phyloP scores from a whole-genome alignment of 2,888 invertebrate genomes.

The Drosophila ezoana region DNA sequence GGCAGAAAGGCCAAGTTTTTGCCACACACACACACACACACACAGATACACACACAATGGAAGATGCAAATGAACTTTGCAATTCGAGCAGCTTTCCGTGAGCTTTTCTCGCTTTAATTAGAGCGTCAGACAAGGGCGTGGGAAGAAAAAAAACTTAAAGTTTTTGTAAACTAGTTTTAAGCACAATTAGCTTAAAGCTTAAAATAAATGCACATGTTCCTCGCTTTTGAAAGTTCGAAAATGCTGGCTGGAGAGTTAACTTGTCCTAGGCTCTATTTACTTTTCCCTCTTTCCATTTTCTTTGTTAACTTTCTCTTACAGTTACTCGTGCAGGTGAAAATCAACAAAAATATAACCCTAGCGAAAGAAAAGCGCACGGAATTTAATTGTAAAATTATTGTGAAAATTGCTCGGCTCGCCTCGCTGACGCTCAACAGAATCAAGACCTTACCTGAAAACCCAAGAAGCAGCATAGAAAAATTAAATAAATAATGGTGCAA shows the following conservation, averaged over 20 bases:
- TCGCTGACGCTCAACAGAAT: constrained; percentile 35
- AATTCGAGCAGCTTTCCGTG: constrained; percentile 40
- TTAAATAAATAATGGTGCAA: background rate
- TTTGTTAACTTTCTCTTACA: background rate
- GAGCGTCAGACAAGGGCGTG: constrained; percentile 7
- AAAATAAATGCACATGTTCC: constrained; percentile 8
- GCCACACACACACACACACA: background rate
- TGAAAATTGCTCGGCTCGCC: constrained; percentile 47
- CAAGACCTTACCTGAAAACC: constrained; percentile 24
- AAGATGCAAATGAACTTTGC: constrained; percentile 52
- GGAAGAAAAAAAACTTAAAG: constrained; percentile 2
- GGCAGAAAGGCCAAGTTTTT: constrained; percentile 29
- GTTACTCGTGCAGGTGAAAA: no score
- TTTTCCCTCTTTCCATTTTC: background rate
- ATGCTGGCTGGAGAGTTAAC: background rate
- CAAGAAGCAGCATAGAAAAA: constrained; percentile 4
- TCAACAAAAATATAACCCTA: constrained; percentile 26
- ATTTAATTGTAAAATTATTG: constrained; percentile 65
- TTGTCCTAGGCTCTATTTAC: no score
- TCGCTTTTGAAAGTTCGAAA: background rate
- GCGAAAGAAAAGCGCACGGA: constrained; percentile 49
- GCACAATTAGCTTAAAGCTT: constrained; percentile 1
- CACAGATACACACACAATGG: constrained; percentile 1
- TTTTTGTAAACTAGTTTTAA: constrained; percentile 5
- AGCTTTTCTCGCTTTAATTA: constrained; percentile 49